phyloP scores from a whole-genome alignment of 2,888 invertebrate species.

The Meandrusa payeni region DNA sequence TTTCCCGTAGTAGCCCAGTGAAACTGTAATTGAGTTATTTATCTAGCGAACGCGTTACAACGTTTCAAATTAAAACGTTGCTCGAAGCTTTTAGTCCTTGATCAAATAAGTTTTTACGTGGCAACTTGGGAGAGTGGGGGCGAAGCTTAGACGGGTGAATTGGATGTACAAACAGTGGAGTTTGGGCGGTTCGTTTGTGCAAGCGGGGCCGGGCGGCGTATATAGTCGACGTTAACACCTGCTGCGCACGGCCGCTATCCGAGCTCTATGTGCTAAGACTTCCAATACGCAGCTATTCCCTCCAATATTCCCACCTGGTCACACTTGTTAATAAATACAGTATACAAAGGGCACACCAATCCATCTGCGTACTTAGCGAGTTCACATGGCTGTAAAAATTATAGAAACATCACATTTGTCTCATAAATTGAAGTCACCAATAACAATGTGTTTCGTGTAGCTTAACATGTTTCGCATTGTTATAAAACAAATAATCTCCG shows the following conservation, averaged over 20 bases:
- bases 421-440: background rate
- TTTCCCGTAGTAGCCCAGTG: conserved; percentile 62
- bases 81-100: conserved; percentile 58
- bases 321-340: conserved; percentile 43
- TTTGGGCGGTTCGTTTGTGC: conserved; percentile 76
- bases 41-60: conserved; percentile 28
- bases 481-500: background rate
- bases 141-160: conserved; percentile 46
- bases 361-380: conserved; percentile 9
- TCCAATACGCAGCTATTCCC: conserved; percentile 45
- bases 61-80: conserved; percentile 49
- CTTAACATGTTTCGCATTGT: conserved; percentile 7
- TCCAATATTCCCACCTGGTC: conserved; percentile 55
- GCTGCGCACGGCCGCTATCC: conserved; percentile 58
- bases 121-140: conserved; percentile 44
- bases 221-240: conserved; percentile 67
- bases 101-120: conserved; percentile 52
- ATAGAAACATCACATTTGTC: conserved; percentile 3
- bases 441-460: no score
- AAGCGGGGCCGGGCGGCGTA: conserved; percentile 44
- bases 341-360: conserved; percentile 37
- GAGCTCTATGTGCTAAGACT: conserved; percentile 49
- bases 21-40: conserved; percentile 69
- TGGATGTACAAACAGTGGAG: conserved; percentile 58
- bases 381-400: background rate